Conservation (phyloP, 2,888 invertebrate genomes). For the Seira sanloemensis region DNA sequence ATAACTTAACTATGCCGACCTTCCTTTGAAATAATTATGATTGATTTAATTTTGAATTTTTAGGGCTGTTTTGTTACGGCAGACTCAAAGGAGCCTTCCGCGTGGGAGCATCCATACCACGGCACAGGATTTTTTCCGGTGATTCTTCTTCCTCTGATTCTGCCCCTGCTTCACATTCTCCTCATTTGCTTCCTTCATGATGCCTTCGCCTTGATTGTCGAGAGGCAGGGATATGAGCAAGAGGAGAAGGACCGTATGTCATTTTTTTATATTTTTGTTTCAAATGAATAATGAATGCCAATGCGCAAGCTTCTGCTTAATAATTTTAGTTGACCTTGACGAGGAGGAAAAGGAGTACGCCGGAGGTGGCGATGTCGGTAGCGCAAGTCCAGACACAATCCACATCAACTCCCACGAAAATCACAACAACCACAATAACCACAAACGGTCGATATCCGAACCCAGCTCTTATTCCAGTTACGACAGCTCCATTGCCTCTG, state of each 20-base stretch:
- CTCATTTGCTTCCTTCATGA: constrained; percentile 24
- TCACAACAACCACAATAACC: too few species aligned
- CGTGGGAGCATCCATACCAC: constrained; percentile 21
- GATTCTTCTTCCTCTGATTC: constrained; percentile 11
- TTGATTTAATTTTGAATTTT: not conserved
- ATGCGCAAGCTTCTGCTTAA: too few species aligned
- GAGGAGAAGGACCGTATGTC: constrained; percentile 3
- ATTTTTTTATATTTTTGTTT: too few species aligned
- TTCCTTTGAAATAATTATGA: not conserved
- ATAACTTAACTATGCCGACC: not conserved
- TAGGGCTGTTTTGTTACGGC: constrained; percentile 35
- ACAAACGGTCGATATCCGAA: too few species aligned
- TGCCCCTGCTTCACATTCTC: constrained; percentile 29
- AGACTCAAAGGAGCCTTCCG: not conserved
- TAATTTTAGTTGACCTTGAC: too few species aligned
- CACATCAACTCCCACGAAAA: too few species aligned
- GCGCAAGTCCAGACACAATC: too few species aligned
- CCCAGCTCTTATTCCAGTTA: too few species aligned
- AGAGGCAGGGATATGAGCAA: not conserved
- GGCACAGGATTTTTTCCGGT: constrained; percentile 31
- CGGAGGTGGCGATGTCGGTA: too few species aligned
- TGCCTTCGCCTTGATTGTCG: not conserved
- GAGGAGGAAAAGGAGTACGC: too few species aligned
- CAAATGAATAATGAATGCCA: too few species aligned
- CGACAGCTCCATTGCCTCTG: too few species aligned